Evolutionary conservation across 2,888 invertebrate genomes (phyloP).

Genomic region (Odontothrips loti): DNA sequence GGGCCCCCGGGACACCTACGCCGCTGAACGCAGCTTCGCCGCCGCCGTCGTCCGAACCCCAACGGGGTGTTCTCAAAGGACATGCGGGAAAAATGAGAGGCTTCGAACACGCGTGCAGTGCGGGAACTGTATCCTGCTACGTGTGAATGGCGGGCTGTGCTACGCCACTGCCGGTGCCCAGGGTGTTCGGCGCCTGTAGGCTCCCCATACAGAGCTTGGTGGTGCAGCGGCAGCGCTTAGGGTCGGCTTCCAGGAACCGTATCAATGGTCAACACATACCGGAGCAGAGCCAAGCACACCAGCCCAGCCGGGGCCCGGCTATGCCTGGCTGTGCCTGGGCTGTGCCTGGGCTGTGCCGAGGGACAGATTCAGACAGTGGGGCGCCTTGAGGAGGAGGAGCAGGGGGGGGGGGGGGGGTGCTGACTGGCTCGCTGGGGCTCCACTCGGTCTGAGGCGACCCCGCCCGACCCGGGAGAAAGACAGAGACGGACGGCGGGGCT

Average conservation of each 20-base stretch:
- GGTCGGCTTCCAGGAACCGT: conserved; percentile 34
- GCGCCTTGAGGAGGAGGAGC: not conserved
- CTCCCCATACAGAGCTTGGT: too few relatives aligned
- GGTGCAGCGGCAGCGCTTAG: too few relatives aligned
- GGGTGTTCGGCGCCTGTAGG: too few relatives aligned
- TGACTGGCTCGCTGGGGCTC: conserved; percentile 13
- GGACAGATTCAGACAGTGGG: conserved; percentile 8
- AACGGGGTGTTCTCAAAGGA: too few relatives aligned
- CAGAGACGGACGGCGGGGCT: not conserved
- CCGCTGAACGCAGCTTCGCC: too few relatives aligned
- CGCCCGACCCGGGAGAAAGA: not conserved
- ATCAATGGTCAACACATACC: conserved; percentile 24
- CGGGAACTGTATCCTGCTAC: too few relatives aligned
- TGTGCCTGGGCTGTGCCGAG: not conserved
- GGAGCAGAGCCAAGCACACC: not conserved
- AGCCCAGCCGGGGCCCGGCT: not conserved
- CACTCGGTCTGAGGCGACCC: conserved; percentile 18
- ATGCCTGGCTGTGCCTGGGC: not conserved
- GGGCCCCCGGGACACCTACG: too few relatives aligned
- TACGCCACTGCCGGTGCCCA: too few relatives aligned
- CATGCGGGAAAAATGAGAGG: too few relatives aligned
- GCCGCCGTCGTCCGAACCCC: too few relatives aligned
- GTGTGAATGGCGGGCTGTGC: too few relatives aligned
- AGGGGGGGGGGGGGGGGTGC: not conserved
- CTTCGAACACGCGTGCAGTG: too few relatives aligned